These are phyloP conservation scores for Paedocypris sp. DNA, from an alignment of 2,113 vertebrate species.

Conservation along the genomic window DNA sequence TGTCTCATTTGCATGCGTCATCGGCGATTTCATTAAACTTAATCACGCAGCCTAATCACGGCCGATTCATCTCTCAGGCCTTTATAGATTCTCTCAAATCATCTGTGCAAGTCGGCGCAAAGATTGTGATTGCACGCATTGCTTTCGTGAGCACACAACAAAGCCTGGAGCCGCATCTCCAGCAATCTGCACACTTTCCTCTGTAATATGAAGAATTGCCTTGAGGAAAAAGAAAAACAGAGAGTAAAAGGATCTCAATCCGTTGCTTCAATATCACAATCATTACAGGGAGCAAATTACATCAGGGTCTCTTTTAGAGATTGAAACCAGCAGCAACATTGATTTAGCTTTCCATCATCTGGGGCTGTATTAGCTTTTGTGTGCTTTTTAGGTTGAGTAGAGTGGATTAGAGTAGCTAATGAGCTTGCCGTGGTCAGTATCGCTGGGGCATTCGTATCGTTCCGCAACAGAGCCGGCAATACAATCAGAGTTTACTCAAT, in stretches of 20 bases:
- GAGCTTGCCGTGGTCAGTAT: constrained; percentile 17
- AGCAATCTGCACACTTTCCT: constrained; percentile 16
- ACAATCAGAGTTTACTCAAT: constrained; percentile 6
- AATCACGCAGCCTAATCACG: constrained; percentile 62
- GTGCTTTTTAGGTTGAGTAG: constrained; percentile 12
- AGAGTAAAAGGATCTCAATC: constrained; percentile 33
- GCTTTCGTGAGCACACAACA: constrained; percentile 31
- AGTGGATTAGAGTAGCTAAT: constrained; percentile 20
- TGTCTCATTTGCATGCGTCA: constrained; percentile 49
- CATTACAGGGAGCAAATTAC: constrained; percentile 38
- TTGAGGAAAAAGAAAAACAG: constrained; percentile 28
- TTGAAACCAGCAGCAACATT: constrained; percentile 37
- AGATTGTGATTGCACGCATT: constrained; percentile 52
- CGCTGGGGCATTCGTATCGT: constrained; percentile 6
- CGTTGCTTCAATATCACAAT: constrained; percentile 35
- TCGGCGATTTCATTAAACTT: constrained; percentile 55
- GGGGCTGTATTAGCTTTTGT: constrained; percentile 31
- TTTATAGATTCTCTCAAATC: constrained; percentile 55
- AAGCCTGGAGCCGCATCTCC: constrained; percentile 10
- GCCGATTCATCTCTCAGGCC: constrained; percentile 54
- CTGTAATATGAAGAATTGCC: constrained; percentile 36
- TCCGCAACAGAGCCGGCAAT: background rate
- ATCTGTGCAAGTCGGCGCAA: constrained; percentile 43
- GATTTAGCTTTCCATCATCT: constrained; percentile 35
- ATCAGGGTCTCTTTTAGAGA: constrained; percentile 39